Evolutionary conservation across 2,888 invertebrate species (phyloP), one percentile per base, ranked within the genome.

Genomic region (Aphrophora alni): DNA sequence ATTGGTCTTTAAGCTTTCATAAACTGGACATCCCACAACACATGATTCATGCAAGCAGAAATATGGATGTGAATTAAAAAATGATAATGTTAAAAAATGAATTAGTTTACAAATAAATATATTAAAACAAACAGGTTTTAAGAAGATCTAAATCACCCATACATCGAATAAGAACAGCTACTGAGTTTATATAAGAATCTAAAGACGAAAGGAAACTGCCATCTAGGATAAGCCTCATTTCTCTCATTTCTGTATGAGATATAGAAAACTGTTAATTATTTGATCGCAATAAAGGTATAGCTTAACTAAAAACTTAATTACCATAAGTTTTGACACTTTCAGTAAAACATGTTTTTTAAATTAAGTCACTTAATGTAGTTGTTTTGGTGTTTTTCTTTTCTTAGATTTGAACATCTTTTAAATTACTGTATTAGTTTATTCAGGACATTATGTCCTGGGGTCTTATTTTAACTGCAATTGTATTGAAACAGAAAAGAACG

Each of bases 21-120:
- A 78, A 78, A 73, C 44, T 73, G 78, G 73, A 78, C 73, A 73
- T 51, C 59, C 51, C 78, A 78, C 71, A 78, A 78, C 78, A 78
- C 59, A 59, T 59, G 17, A 44, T 17, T 44, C 44, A 44, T 44
- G 21, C 59, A 59, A 59, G 59, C 14, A 59, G 14, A 59, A 21
- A 21, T 59, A 8, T 21, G 2, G 21, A 59, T 59, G 21, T 21
- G 59, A 8, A 21, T 21, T 21, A 44, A 44, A 44, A 44, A 17
- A 44, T 10, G 12, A 44, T 14, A 14, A 44, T 14, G 44, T 44
- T n/a, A 17, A 59, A 59, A 59, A 59, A 59, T 21, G 1, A 21
- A 21, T 21, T 21, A 44, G 17, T 59, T 59, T 44, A 44, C 17
- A 44, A 59, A 59, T 59, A 59, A 59, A 44, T 44, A 10, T 44